Conservation (phyloP, 1,140 invertebrate species). For the Calephelis nemesis region DNA sequence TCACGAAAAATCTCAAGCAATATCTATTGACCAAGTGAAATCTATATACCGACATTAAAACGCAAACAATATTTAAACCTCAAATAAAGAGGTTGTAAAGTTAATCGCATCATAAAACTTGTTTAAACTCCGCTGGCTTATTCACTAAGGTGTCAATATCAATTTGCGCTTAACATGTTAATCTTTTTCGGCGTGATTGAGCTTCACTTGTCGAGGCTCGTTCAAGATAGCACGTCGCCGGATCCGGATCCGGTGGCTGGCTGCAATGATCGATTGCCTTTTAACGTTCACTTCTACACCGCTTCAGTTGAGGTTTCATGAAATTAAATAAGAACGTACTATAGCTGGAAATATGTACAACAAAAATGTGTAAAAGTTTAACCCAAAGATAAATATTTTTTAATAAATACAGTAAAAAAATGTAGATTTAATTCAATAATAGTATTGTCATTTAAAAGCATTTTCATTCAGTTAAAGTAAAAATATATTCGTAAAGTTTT, state of each 20-base stretch:
- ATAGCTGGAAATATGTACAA: neutral
- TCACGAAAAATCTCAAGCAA: too few species aligned
- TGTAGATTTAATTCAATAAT: too few species aligned
- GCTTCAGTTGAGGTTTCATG: neutral
- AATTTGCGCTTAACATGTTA: conserved; percentile 57
- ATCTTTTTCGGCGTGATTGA: conserved; percentile 60
- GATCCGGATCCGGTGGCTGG: conserved; percentile 30
- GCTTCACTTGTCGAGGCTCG: conserved; percentile 37
- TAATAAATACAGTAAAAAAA: too few species aligned
- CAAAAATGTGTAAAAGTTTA: too few species aligned
- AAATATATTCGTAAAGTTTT: too few species aligned
- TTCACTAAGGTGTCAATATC: conserved; percentile 35
- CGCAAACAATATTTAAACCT: neutral
- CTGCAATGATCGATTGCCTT: conserved; percentile 45
- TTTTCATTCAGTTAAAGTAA: too few species aligned
- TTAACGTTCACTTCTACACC: conserved; percentile 7
- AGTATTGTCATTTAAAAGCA: too few species aligned
- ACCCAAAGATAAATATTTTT: too few species aligned
- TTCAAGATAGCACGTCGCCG: conserved; percentile 49
- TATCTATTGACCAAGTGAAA: neutral
- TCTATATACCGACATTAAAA: neutral
- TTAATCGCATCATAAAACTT: conserved; percentile 28
- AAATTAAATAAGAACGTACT: neutral
- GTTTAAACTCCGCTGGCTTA: conserved; percentile 27
- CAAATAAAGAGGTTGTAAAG: conserved; percentile 20